phyloP scores from a whole-genome alignment of 2,113 vertebrate species.

The Platichthys flesus region DNA sequence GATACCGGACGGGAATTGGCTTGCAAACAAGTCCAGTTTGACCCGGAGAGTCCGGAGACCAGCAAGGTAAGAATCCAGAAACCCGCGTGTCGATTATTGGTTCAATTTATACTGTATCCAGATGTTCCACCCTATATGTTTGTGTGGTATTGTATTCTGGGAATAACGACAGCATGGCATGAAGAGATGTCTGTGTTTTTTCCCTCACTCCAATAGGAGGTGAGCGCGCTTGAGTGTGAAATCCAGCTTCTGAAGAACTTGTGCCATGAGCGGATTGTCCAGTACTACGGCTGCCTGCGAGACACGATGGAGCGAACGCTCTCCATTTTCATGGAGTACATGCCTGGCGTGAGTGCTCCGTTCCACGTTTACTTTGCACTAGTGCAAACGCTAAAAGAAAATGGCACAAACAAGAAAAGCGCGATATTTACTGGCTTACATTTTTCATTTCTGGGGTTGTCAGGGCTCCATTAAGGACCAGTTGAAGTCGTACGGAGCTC shows the following conservation, averaged over 20 bases:
- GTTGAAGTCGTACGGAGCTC: slow-evolving; percentile 94
- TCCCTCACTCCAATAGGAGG: slow-evolving; percentile 84
- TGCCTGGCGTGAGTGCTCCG: slow-evolving; percentile 91
- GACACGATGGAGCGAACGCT: slow-evolving; percentile 94
- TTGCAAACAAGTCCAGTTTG: slow-evolving; percentile 98
- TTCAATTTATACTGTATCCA: no score
- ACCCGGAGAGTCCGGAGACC: slow-evolving; percentile 97
- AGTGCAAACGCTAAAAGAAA: no score
- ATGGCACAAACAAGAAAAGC: no score
- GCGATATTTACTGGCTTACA: neutral
- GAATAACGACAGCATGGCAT: no score
- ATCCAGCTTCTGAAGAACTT: slow-evolving; percentile 98
- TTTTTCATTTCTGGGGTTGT: neutral
- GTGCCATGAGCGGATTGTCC: slow-evolving; percentile 95
- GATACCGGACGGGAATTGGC: slow-evolving; percentile 97
- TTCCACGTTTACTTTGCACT: no score
- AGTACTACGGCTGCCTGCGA: slow-evolving; percentile 97
- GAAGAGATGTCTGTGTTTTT: no score
- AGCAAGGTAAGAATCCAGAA: slow-evolving; percentile 88
- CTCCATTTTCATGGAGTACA: slow-evolving; percentile 99
- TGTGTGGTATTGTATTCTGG: no score
- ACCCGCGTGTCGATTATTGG: no score
- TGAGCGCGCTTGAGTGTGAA: slow-evolving; percentile 97
- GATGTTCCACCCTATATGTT: no score
- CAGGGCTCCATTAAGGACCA: slow-evolving; percentile 99